These are phyloP conservation scores for Steinernema feltiae DNA, from an alignment of 1,140 invertebrate genomes.

Conservation along the genomic window DNA sequence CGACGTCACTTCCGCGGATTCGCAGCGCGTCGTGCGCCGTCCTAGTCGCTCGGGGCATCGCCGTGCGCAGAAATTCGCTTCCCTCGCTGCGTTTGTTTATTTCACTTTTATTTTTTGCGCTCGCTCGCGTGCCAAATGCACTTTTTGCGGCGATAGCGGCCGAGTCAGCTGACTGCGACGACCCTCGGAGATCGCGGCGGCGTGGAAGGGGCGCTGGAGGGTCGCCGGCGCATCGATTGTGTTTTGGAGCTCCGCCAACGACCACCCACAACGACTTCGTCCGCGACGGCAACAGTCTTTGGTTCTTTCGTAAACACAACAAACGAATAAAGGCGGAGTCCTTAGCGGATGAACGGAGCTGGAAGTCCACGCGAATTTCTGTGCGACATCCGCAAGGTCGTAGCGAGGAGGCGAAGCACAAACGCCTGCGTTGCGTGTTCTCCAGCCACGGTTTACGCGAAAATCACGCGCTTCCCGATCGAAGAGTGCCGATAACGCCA, in stretches of 20 bases:
- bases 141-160: not conserved
- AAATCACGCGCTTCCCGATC: not conserved
- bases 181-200: no score
- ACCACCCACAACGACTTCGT: not conserved
- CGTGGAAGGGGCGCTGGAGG: no score
- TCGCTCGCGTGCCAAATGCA: not conserved
- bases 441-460: not conserved
- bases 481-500: not conserved
- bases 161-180: not conserved
- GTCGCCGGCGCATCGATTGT: not conserved
- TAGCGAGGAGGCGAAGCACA: no score
- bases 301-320: not conserved
- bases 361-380: no score
- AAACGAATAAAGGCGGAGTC: not conserved
- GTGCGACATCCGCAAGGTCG: not conserved
- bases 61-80: not conserved
- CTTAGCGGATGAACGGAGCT: no score
- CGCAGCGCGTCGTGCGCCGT: no score
- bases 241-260: not conserved
- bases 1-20: no score
- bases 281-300: not conserved
- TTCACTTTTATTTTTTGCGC: not conserved
- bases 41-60: not conserved
- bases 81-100: conserved; percentile 8
- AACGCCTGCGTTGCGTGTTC: no score